A percentile compares a stretch with the other conserved stretches of the same genome.
Conservation (phyloP, 2,888 invertebrate genomes). For the Hydrotaea cyrtoneurina region DNA sequence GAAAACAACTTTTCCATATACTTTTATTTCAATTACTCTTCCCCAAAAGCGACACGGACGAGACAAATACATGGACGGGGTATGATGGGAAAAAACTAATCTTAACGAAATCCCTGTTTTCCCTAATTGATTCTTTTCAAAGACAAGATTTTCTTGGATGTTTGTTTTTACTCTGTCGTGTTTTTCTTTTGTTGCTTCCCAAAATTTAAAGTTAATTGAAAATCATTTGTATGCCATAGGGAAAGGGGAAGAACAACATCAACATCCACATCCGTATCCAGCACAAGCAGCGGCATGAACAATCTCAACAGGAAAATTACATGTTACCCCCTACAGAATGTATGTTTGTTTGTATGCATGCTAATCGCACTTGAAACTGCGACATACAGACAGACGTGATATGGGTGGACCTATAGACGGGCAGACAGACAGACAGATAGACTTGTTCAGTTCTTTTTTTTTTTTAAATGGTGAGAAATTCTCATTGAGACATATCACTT, state of each 20-base stretch:
- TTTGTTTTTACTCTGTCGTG: constrained; percentile 12
- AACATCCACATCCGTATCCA: background rate
- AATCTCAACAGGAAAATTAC: background rate
- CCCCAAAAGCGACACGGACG: constrained; percentile 8
- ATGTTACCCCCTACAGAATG: constrained; percentile 15
- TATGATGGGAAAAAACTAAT: constrained; percentile 20
- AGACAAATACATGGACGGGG: background rate
- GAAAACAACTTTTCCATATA: constrained; percentile 19
- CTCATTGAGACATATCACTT: constrained; percentile 26
- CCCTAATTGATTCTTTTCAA: constrained; percentile 37
- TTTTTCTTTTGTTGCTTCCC: constrained; percentile 23
- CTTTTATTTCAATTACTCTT: constrained; percentile 33
- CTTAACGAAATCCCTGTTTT: constrained; percentile 38
- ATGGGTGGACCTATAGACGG: no score
- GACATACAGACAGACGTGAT: background rate
- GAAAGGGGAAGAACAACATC: background rate
- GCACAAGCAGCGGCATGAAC: background rate
- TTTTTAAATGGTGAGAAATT: constrained; percentile 50
- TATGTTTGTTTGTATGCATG: constrained; percentile 8
- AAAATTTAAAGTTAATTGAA: constrained; percentile 54
- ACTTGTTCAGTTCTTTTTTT: background rate
- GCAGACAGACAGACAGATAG: background rate
- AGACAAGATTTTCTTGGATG: constrained; percentile 12
- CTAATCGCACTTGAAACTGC: constrained; percentile 13
- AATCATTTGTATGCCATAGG: constrained; percentile 35